Percentiles rank a stretch among this genome's conserved stretches.
Evolutionary conservation across 2,797 vertebrate species (phyloP).

Genomic region (Columba guinea): DNA sequence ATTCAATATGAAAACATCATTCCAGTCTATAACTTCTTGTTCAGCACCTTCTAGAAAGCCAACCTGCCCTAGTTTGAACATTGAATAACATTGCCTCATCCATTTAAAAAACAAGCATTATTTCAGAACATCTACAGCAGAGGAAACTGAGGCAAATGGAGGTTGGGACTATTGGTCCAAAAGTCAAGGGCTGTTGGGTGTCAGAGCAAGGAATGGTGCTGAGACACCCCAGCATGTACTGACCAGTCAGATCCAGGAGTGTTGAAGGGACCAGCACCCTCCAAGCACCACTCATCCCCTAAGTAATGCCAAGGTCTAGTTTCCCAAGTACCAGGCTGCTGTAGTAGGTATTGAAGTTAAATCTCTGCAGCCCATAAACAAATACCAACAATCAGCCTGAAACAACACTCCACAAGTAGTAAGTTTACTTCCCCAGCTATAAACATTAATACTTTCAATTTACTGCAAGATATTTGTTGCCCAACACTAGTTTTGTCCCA

Average conservation of each 20-base stretch:
- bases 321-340: background rate
- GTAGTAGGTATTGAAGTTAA: background rate
- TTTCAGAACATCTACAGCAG: background rate
- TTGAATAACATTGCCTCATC: rapidly evolving
- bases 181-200: background rate
- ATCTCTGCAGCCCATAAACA: background rate
- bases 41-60: background rate
- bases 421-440: background rate
- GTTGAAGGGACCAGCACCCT: background rate
- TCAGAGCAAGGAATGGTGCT: background rate
- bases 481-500: background rate
- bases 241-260: rapidly evolving
- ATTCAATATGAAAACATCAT: background rate
- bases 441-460: background rate
- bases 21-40: background rate
- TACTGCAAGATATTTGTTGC: background rate
- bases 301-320: background rate
- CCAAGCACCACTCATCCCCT: background rate
- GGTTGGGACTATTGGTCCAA: background rate
- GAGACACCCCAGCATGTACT: rapidly evolving
- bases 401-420: background rate
- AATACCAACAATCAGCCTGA: background rate
- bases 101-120: rapidly evolving
- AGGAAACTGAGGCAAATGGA: background rate
- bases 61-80: background rate